A percentile compares a stretch with the other conserved stretches of the same genome.
Evolutionary conservation across 2,888 invertebrate species (phyloP).

Genomic region (Cerceris rybyensis): DNA sequence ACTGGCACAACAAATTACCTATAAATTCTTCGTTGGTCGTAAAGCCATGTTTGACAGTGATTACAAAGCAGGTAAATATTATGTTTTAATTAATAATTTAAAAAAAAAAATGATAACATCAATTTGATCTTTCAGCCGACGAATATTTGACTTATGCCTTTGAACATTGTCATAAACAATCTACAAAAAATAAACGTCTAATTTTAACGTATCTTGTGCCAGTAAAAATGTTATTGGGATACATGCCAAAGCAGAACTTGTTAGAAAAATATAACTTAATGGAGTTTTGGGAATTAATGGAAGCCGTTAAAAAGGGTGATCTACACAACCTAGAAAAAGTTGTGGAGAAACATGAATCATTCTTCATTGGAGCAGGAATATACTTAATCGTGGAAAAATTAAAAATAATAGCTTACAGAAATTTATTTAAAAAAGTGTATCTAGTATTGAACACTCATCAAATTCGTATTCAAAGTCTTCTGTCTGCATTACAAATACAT

Average conservation of each 20-base stretch:
- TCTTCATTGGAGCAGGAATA: constrained; percentile 98
- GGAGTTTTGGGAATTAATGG: constrained; percentile 94
- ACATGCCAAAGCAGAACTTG: constrained; percentile 92
- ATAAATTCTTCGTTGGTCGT: constrained; percentile 97
- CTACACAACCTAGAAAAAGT: constrained; percentile 91
- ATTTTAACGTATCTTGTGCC: constrained; percentile 98
- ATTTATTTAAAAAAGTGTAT: constrained; percentile 96
- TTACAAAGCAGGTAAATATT: constrained; percentile 87
- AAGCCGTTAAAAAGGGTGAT: constrained; percentile 95
- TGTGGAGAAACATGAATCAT: constrained; percentile 93
- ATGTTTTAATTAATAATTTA: neutral
- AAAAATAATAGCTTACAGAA: constrained; percentile 96
- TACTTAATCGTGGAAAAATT: constrained; percentile 98
- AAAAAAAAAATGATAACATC: neutral
- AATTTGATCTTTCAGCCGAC: constrained; percentile 86
- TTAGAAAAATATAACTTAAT: constrained; percentile 94
- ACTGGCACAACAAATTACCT: constrained; percentile 96
- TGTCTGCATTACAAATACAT: constrained; percentile 91
- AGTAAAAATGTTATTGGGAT: constrained; percentile 98
- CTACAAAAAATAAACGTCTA: constrained; percentile 93
- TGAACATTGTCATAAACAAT: constrained; percentile 91
- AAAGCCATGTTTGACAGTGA: constrained; percentile 99
- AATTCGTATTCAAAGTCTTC: constrained; percentile 92
- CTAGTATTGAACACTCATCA: constrained; percentile 91
- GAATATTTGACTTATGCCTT: constrained; percentile 96